Percentiles rank a stretch among this genome's conserved stretches.
These are phyloP conservation scores for Apamea epomidion DNA, from an alignment of 2,888 invertebrate genomes.

Conservation along the genomic window DNA sequence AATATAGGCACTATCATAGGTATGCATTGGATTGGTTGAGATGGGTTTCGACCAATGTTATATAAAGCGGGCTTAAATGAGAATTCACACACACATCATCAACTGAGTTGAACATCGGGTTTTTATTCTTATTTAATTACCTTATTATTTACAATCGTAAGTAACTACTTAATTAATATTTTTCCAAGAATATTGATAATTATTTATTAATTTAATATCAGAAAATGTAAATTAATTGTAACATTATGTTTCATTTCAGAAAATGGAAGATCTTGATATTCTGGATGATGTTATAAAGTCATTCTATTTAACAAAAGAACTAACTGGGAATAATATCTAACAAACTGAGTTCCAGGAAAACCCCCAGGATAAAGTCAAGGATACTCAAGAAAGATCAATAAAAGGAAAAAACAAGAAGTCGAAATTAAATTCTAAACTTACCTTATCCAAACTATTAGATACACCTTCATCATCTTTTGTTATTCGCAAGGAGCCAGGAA, in stretches of 20 bases:
- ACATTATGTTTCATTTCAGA: background rate
- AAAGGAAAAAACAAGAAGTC: background rate
- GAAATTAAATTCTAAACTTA: background rate
- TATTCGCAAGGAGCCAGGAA: background rate
- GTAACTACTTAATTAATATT: too few species aligned
- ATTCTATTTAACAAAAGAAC: slow-evolving; percentile 7
- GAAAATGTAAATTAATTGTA: background rate
- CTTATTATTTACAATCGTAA: too few species aligned
- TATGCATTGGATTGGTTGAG: too few species aligned
- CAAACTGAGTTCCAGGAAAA: slow-evolving; percentile 1
- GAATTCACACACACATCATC: too few species aligned
- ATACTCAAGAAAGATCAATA: background rate
- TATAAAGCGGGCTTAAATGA: too few species aligned
- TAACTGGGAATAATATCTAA: background rate
- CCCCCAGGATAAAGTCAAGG: background rate
- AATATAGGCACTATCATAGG: too few species aligned
- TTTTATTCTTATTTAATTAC: too few species aligned
- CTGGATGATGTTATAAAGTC: background rate
- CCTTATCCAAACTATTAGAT: background rate
- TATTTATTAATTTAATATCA: too few species aligned
- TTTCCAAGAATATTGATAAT: too few species aligned
- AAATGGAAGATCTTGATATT: background rate
- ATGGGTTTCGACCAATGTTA: too few species aligned
- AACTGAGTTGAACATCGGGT: too few species aligned
- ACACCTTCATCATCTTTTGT: background rate